A percentile compares a stretch with the other conserved stretches of the same genome.
These are phyloP conservation scores for Axinella damicornis DNA, from an alignment of 37 sponge, comb jelly and placozoan genomes.

Conservation along the genomic window DNA sequence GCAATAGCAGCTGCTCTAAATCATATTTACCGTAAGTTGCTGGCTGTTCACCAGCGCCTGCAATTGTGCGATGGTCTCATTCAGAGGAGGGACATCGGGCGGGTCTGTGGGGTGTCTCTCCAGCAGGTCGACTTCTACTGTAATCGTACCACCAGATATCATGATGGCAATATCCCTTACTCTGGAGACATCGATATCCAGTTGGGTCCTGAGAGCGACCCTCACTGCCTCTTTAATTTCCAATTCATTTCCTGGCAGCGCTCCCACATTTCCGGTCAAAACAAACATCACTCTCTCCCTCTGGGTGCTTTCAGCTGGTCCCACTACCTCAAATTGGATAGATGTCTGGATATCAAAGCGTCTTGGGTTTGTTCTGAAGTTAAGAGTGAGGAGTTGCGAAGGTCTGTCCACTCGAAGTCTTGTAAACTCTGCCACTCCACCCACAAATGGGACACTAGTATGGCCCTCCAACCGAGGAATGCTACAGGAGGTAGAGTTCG, in stretches of 20 bases:
- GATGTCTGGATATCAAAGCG: constrained; percentile 34
- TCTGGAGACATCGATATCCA: constrained; percentile 69
- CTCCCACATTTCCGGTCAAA: constrained; percentile 18
- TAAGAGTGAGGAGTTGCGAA: constrained; percentile 44
- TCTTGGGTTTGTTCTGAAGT: constrained; percentile 57
- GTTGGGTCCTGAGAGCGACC: neutral
- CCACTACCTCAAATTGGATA: constrained; percentile 49
- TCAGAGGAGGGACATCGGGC: constrained; percentile 59
- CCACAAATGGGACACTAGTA: constrained; percentile 58
- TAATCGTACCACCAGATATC: constrained; percentile 1
- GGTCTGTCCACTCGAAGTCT: constrained; percentile 65
- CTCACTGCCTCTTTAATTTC: neutral
- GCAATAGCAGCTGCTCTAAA: no score
- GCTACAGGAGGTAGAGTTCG: no score
- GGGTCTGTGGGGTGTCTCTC: constrained; percentile 66
- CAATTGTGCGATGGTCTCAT: constrained; percentile 2
- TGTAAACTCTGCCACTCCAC: constrained; percentile 84
- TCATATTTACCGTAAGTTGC: constrained; percentile 18
- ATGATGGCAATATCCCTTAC: constrained; percentile 28
- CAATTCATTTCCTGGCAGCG: neutral
- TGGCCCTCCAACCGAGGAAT: constrained; percentile 43
- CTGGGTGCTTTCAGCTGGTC: constrained; percentile 46
- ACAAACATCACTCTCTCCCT: constrained; percentile 45
- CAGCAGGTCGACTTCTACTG: constrained; percentile 42
- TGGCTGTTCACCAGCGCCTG: constrained; percentile 4